Conservation (phyloP, 2,797 vertebrate genomes). For the Merluccius polli region DNA sequence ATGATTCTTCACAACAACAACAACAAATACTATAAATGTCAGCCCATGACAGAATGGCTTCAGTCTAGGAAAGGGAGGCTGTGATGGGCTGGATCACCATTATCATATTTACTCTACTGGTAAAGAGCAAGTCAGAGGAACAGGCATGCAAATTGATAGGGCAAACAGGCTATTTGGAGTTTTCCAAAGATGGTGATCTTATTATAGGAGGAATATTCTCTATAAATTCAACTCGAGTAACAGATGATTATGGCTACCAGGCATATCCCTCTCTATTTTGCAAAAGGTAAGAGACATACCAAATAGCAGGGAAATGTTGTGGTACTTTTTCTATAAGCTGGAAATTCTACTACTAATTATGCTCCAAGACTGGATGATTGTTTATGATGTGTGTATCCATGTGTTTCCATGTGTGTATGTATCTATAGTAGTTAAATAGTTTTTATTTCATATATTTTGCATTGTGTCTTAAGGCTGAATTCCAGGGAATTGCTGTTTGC, state of each 20-base stretch:
- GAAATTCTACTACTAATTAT: too few species aligned
- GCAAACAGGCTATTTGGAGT: conserved; percentile 51
- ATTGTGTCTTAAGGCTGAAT: conserved; percentile 49
- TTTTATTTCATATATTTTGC: neutral
- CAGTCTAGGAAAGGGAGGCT: conserved; percentile 27
- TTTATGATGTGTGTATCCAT: neutral
- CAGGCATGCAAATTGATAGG: conserved; percentile 55
- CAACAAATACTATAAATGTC: conserved; percentile 43
- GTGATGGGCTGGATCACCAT: conserved; percentile 49
- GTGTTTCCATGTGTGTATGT: neutral
- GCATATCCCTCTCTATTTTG: conserved; percentile 46
- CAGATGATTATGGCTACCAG: conserved; percentile 38
- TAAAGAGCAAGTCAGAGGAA: conserved; percentile 42
- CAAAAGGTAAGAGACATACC: conserved; percentile 35
- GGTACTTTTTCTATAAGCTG: neutral
- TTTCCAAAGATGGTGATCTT: conserved; percentile 61
- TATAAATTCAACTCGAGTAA: conserved; percentile 32
- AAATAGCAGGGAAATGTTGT: neutral
- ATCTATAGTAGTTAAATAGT: neutral
- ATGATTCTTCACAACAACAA: conserved; percentile 1
- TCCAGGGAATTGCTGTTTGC: conserved; percentile 64
- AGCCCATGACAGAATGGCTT: neutral
- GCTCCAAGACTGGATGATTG: neutral
- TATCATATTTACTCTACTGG: conserved; percentile 47
- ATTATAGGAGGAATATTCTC: conserved; percentile 64